phyloP scores from a whole-genome alignment of 2,113 vertebrate species.

The Lethenteron camtschaticum region DNA sequence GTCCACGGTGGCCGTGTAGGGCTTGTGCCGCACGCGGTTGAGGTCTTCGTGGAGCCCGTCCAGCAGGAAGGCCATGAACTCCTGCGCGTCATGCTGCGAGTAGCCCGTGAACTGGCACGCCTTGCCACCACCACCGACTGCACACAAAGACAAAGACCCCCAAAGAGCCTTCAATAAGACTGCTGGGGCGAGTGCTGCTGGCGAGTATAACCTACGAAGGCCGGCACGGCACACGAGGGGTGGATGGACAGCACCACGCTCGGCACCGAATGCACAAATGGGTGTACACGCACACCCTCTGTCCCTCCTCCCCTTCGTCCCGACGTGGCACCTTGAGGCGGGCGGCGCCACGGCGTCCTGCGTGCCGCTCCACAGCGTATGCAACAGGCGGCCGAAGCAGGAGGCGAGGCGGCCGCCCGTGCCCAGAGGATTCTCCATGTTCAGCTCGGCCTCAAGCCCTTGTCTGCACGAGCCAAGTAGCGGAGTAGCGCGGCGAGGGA shows the following conservation, averaged over 20 bases:
- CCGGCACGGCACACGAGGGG: too few species aligned
- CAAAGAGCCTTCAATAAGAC: too few species aligned
- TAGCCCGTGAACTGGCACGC: slow-evolving; percentile 97
- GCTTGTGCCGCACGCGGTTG: slow-evolving; percentile 92
- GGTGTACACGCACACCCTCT: too few species aligned
- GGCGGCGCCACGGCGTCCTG: slow-evolving; percentile 87
- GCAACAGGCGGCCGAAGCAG: slow-evolving; percentile 68
- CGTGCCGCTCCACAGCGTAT: slow-evolving; percentile 82
- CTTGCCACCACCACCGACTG: slow-evolving; percentile 88
- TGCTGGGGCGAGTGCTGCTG: too few species aligned
- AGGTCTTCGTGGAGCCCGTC: slow-evolving; percentile 93
- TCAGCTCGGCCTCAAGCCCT: slow-evolving; percentile 82
- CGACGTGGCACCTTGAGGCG: slow-evolving; percentile 54
- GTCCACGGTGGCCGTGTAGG: slow-evolving; percentile 84
- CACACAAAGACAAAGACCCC: neutral
- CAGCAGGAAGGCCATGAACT: slow-evolving; percentile 93
- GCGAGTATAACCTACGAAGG: too few species aligned
- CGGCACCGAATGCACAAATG: too few species aligned
- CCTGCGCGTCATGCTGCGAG: slow-evolving; percentile 87
- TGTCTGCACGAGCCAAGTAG: slow-evolving; percentile 26
- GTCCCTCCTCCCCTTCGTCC: neutral
- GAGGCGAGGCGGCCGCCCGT: slow-evolving; percentile 76
- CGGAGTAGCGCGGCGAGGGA: neutral
- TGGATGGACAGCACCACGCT: too few species aligned
- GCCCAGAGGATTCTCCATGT: slow-evolving; percentile 77